phyloP scores from a whole-genome alignment of 2,888 invertebrate genomes.

The Atherix ibis region DNA sequence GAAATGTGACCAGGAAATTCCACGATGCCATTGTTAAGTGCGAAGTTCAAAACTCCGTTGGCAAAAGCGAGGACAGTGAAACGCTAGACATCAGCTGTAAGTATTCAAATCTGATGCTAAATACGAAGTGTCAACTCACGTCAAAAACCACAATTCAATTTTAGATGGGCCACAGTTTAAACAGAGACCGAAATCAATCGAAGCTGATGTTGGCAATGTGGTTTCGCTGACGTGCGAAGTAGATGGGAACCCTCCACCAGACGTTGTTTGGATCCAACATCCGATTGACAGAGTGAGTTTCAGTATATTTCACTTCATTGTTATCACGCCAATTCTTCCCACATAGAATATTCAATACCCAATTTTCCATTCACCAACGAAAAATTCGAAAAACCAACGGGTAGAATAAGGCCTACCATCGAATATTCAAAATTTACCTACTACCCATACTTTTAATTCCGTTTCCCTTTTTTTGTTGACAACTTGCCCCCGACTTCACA shows the following conservation, averaged over 20 bases:
- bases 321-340: too few relatives aligned
- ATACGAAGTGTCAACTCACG: too few relatives aligned
- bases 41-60: conserved; percentile 83
- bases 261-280: conserved; percentile 78
- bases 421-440: too few relatives aligned
- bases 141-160: conserved; percentile 4
- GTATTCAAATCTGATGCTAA: too few relatives aligned
- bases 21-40: conserved; percentile 82
- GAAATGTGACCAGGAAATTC: conserved; percentile 65
- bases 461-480: too few relatives aligned
- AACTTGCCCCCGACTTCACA: too few relatives aligned
- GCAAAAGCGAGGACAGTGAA: conserved; percentile 74
- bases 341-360: too few relatives aligned
- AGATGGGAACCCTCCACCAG: conserved; percentile 78
- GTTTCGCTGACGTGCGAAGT: conserved; percentile 75
- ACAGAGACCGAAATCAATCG: conserved; percentile 57
- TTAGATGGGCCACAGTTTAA: conserved; percentile 73
- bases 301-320: too few relatives aligned
- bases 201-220: conserved; percentile 64
- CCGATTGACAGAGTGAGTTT: conserved; percentile 48
- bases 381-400: too few relatives aligned
- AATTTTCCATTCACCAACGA: too few relatives aligned
- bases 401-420: too few relatives aligned
- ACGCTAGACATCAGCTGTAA: conserved; percentile 82
- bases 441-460: too few relatives aligned